Percentiles rank a stretch among this genome's conserved stretches.
These are phyloP conservation scores for Ctenodactylus gundi DNA, from an alignment of 2,113 vertebrate genomes.

Conservation along the genomic window DNA sequence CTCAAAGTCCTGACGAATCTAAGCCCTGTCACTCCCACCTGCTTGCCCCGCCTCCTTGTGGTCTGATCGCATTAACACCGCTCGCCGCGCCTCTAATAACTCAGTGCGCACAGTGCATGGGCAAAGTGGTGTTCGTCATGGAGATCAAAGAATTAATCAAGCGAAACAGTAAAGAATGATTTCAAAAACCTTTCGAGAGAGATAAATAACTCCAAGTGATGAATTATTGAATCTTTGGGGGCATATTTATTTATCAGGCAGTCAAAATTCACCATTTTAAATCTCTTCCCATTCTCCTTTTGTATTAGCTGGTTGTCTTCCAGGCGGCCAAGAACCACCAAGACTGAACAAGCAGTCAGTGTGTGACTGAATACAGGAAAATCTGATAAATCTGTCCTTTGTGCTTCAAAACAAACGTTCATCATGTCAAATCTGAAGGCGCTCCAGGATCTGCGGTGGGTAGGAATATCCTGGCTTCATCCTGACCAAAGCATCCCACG, in stretches of 20 bases:
- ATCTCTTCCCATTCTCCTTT: slow-evolving; percentile 69
- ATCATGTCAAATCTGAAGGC: background rate
- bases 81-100: background rate
- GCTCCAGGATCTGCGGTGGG: background rate
- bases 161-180: slow-evolving; percentile 60
- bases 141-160: slow-evolving; percentile 69
- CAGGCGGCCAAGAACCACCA: slow-evolving; percentile 38
- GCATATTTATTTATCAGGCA: slow-evolving; percentile 59
- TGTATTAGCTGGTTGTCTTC: slow-evolving; percentile 53
- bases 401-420: slow-evolving; percentile 10
- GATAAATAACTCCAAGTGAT: slow-evolving; percentile 63
- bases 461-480: background rate
- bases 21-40: background rate
- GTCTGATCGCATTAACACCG: background rate
- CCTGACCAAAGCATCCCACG: background rate
- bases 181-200: slow-evolving; percentile 67
- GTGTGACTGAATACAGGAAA: slow-evolving; percentile 15
- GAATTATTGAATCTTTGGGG: slow-evolving; percentile 50
- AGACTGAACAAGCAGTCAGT: slow-evolving; percentile 62
- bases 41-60: background rate
- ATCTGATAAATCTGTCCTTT: slow-evolving; percentile 55
- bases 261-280: slow-evolving; percentile 67
- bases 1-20: background rate
- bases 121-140: slow-evolving; percentile 26
- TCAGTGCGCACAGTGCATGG: background rate